Conservation (phyloP, 2,888 invertebrate species). For the Diachrysia chrysitis region DNA sequence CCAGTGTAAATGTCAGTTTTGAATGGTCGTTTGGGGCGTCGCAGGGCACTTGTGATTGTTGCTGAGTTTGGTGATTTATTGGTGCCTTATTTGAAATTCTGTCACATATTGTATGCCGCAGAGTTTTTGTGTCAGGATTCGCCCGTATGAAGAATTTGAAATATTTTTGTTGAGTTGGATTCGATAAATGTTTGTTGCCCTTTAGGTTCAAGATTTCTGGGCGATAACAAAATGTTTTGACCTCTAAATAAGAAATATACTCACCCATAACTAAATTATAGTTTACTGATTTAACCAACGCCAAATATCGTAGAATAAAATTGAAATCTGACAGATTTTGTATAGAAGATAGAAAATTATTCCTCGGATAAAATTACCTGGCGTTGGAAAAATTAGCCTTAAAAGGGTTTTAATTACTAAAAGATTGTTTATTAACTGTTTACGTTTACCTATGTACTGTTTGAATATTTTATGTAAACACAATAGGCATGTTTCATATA, state of each 20-base stretch:
- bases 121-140: background rate
- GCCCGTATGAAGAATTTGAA: background rate
- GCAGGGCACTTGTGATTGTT: slow-evolving; percentile 27
- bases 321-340: too few relatives aligned
- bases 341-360: too few relatives aligned
- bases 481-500: too few relatives aligned
- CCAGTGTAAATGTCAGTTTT: slow-evolving; percentile 37
- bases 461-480: too few relatives aligned
- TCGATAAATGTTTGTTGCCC: background rate
- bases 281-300: too few relatives aligned
- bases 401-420: too few relatives aligned
- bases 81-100: slow-evolving; percentile 7
- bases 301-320: too few relatives aligned
- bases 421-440: too few relatives aligned
- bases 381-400: too few relatives aligned
- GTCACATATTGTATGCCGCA: background rate
- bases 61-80: slow-evolving; percentile 32
- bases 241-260: background rate
- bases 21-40: slow-evolving; percentile 29
- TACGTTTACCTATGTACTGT: too few relatives aligned
- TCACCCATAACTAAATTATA: too few relatives aligned
- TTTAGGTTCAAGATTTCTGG: background rate
- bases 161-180: background rate
- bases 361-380: too few relatives aligned
- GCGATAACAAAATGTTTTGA: background rate